phyloP scores from a whole-genome alignment of 2,797 vertebrate genomes.

The Molothrus aeneus region DNA sequence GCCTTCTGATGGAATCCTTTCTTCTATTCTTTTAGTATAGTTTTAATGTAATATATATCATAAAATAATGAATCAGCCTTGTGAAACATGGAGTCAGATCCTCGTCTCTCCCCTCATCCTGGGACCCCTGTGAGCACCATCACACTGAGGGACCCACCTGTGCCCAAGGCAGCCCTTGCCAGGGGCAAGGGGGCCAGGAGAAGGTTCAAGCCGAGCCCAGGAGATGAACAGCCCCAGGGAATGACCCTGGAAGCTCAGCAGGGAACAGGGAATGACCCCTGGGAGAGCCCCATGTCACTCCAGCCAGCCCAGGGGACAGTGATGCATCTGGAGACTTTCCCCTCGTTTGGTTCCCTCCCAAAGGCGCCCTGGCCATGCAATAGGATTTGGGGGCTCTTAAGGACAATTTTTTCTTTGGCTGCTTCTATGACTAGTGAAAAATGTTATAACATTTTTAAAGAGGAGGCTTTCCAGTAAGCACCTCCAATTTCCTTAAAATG shows the following conservation, averaged over 20 bases:
- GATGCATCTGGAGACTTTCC: background rate
- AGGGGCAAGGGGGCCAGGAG: background rate
- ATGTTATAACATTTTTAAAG: background rate
- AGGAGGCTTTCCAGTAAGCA: conserved; percentile 32
- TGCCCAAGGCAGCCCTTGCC: background rate
- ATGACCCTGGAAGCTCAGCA: background rate
- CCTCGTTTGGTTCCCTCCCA: background rate
- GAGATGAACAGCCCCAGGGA: background rate
- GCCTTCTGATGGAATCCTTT: too few species aligned
- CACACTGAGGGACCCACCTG: accelerated
- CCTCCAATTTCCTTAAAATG: conserved; percentile 64
- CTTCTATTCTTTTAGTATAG: too few species aligned
- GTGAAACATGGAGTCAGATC: too few species aligned
- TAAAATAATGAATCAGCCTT: too few species aligned
- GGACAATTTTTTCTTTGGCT: background rate
- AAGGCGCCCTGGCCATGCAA: background rate
- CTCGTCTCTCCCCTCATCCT: too few species aligned
- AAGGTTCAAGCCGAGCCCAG: background rate
- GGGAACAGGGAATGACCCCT: background rate
- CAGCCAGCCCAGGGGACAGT: background rate
- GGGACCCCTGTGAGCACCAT: accelerated
- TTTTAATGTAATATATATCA: too few species aligned
- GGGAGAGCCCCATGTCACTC: background rate
- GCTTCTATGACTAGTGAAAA: background rate
- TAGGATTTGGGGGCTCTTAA: background rate